Conservation (phyloP, 1,140 invertebrate genomes). For the Drosophila obscura region DNA sequence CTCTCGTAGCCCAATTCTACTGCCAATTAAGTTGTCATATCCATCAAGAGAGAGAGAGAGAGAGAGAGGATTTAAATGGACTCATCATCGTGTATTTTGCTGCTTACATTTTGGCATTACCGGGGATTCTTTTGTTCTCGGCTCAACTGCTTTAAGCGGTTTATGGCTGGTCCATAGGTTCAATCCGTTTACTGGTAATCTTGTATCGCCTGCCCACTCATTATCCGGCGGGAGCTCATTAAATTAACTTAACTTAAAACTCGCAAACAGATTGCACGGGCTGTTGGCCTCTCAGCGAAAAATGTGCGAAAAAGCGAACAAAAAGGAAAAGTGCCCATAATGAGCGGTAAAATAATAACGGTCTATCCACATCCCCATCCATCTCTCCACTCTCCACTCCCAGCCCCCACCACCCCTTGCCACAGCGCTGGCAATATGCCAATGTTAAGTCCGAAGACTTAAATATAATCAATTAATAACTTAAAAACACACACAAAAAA, state of each 20-base stretch:
- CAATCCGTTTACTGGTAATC: slow-evolving; percentile 9
- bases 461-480: slow-evolving; percentile 82
- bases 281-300: background rate
- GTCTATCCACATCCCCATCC: slow-evolving; percentile 41
- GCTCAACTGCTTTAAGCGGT: background rate
- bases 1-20: too few relatives aligned
- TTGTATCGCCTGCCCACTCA: slow-evolving; percentile 9
- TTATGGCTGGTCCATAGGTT: slow-evolving; percentile 19
- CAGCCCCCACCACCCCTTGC: too few relatives aligned
- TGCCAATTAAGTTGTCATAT: too few relatives aligned
- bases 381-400: background rate
- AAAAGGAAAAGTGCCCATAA: slow-evolving; percentile 47
- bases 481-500: slow-evolving; percentile 40
- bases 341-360: slow-evolving; percentile 65
- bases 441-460: slow-evolving; percentile 69
- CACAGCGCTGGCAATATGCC: slow-evolving; percentile 61
- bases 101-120: too few relatives aligned
- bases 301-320: background rate
- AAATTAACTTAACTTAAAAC: slow-evolving; percentile 42
- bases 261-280: slow-evolving; percentile 23
- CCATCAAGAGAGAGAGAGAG: too few relatives aligned
- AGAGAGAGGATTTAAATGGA: too few relatives aligned
- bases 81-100: too few relatives aligned
- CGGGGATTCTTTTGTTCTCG: background rate
- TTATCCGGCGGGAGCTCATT: slow-evolving; percentile 18